Percentiles rank a stretch among this genome's conserved stretches.
These are phyloP conservation scores for Galeopterus variegatus DNA, from an alignment of 2,113 vertebrate genomes.

Conservation along the genomic window DNA sequence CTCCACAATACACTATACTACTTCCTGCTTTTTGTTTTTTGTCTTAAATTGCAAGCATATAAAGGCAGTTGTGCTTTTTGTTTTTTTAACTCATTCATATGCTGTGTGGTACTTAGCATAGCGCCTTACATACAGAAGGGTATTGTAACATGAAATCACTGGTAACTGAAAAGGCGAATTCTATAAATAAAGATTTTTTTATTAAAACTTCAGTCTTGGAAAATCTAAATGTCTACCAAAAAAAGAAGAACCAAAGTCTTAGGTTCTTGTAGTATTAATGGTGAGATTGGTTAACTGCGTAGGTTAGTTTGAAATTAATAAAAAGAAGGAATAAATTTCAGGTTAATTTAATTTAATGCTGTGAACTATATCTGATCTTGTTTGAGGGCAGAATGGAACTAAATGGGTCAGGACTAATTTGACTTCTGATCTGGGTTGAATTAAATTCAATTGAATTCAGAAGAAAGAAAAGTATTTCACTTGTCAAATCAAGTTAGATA, in stretches of 20 bases:
- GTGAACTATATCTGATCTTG: not conserved
- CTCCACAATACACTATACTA: not conserved
- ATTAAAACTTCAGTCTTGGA: not conserved
- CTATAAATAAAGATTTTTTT: not conserved
- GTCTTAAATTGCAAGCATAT: not conserved
- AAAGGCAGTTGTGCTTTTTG: not conserved
- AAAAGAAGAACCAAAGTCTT: not conserved
- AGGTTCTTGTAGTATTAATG: not conserved
- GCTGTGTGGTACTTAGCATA: not conserved
- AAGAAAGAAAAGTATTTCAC: not conserved
- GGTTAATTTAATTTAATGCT: not conserved
- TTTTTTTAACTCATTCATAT: not conserved
- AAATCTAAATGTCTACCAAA: not conserved
- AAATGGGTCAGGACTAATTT: not conserved
- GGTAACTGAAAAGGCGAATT: not conserved
- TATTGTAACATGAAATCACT: not conserved
- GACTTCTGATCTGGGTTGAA: slow-evolving; percentile 9
- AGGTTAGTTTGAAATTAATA: not conserved
- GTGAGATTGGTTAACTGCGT: not conserved
- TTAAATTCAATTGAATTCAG: not conserved
- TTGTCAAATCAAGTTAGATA: not conserved
- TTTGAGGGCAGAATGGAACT: not conserved
- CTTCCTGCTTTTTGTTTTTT: not conserved
- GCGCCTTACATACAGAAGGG: not conserved
- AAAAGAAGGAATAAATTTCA: not conserved